phyloP scores from a whole-genome alignment of 2,113 vertebrate genomes.

The Okapia johnstoni region DNA sequence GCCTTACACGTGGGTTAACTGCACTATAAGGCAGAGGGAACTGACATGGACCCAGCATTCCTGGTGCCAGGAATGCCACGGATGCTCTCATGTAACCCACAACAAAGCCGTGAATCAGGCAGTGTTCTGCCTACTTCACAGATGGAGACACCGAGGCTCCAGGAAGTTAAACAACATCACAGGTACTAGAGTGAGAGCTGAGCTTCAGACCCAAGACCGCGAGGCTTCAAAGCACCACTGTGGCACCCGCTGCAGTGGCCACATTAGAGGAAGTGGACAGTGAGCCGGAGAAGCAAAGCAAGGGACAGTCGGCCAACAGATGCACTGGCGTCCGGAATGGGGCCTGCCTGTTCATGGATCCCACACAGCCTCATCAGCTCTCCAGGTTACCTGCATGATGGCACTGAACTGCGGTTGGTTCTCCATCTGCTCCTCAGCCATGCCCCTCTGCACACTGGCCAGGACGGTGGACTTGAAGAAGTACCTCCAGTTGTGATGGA shows the following conservation, averaged over 20 bases:
- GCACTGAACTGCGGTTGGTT: slow-evolving; percentile 96
- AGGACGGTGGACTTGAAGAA: slow-evolving; percentile 96
- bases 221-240: not conserved
- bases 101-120: not conserved
- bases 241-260: not conserved
- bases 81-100: not conserved
- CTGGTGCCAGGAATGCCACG: fast-evolving
- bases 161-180: not conserved
- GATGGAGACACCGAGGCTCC: not conserved
- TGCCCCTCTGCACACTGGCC: slow-evolving; percentile 92
- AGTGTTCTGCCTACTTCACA: not conserved
- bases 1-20: not conserved
- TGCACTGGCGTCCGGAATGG: not conserved
- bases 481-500: slow-evolving; percentile 99
- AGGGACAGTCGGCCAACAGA: not conserved
- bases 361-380: not conserved
- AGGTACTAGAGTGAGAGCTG: not conserved
- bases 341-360: not conserved
- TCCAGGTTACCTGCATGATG: slow-evolving; percentile 92
- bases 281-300: not conserved
- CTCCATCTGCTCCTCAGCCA: slow-evolving; percentile 93
- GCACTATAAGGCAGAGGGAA: not conserved
- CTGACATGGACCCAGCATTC: fast-evolving
- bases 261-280: not conserved
- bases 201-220: not conserved